Evolutionary conservation across 2,113 vertebrate genomes (phyloP).

Genomic region (Myotis lucifugus): DNA sequence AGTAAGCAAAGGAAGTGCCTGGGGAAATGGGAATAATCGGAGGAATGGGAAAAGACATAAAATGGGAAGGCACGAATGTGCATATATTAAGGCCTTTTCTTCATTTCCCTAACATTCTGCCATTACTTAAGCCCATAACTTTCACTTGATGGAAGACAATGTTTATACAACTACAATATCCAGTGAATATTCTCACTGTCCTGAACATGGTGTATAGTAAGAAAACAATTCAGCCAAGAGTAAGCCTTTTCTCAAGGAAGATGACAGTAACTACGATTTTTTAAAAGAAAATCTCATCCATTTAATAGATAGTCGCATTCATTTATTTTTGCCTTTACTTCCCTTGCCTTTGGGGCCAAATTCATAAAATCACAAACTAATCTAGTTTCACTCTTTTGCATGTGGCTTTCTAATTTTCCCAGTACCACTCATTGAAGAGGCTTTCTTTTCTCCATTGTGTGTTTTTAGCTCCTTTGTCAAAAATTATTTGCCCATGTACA

Average conservation of each 20-base stretch:
- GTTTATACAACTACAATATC: neutral
- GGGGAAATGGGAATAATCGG: neutral
- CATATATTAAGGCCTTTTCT: neutral
- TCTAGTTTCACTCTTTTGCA: neutral
- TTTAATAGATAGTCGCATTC: neutral
- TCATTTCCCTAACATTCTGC: neutral
- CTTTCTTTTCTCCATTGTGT: neutral
- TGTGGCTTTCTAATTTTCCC: neutral
- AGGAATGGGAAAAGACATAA: neutral
- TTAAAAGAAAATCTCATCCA: neutral
- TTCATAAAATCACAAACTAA: neutral
- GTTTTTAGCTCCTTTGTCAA: neutral
- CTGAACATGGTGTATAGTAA: neutral
- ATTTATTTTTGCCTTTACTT: neutral
- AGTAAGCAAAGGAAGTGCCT: neutral
- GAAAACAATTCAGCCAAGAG: neutral
- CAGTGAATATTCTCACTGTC: neutral
- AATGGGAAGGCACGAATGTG: neutral
- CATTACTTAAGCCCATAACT: neutral
- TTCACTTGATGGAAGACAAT: neutral
- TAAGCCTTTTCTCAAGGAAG: neutral
- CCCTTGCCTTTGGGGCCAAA: neutral
- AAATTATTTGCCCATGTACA: neutral
- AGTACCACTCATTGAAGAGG: neutral
- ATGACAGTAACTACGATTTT: neutral